Evolutionary conservation across 2,797 vertebrate genomes (phyloP).

Genomic region (Echiichthys vipera): DNA sequence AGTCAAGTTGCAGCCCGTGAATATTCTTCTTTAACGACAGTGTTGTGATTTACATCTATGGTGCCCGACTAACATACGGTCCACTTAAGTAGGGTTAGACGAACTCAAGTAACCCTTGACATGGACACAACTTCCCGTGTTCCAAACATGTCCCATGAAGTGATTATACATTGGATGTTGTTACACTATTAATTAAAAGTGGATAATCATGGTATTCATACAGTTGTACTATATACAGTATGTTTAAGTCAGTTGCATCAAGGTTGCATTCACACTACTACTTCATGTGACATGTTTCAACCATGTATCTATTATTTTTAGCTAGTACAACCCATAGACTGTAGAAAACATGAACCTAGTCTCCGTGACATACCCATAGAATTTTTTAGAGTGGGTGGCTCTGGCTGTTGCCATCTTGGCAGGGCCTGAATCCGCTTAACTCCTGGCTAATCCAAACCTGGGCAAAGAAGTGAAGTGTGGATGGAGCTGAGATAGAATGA

Average conservation of each 20-base stretch:
- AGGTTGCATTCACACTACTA: background rate
- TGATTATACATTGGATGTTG: background rate
- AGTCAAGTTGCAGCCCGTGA: constrained; percentile 37
- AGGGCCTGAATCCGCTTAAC: no score
- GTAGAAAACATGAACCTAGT: no score
- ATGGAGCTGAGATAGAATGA: no score
- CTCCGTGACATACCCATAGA: no score
- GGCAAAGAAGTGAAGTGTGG: no score
- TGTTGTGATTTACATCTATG: background rate
- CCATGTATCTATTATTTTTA: background rate
- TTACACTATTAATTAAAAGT: background rate
- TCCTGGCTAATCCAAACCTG: no score
- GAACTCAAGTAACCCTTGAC: background rate
- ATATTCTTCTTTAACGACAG: constrained; percentile 15
- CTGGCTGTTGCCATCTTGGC: no score
- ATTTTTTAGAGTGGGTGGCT: no score
- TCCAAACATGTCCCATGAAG: background rate
- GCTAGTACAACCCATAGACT: no score
- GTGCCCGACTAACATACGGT: background rate
- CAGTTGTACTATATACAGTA: background rate
- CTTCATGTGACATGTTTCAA: no score
- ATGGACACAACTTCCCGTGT: background rate
- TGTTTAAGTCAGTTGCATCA: background rate
- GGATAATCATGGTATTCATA: background rate
- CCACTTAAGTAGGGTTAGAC: background rate